A percentile compares a stretch with the other conserved stretches of the same genome.
Conservation (phyloP, 2,797 vertebrate genomes). For the Gymnothorax reevesii region DNA sequence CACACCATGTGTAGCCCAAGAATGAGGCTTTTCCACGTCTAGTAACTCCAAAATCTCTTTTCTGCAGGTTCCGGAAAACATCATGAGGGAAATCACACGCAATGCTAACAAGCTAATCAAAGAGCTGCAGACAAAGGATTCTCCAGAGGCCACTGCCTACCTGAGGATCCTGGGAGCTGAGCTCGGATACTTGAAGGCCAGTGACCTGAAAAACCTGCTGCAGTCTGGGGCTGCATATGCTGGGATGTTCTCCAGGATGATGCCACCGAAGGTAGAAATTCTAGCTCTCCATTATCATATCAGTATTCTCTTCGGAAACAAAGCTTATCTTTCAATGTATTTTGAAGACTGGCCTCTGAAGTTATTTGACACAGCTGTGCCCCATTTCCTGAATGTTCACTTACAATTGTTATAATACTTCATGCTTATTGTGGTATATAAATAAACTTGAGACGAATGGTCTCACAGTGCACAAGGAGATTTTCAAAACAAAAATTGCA, state of each 20-base stretch:
- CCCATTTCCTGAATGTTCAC: background rate
- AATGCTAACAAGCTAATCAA: conserved; percentile 83
- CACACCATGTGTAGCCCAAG: background rate
- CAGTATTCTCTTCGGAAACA: background rate
- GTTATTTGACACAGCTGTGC: background rate
- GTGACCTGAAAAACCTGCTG: conserved; percentile 71
- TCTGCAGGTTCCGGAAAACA: conserved; percentile 70
- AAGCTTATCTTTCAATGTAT: background rate
- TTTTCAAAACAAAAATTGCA: background rate
- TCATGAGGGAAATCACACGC: conserved; percentile 74
- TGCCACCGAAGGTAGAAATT: conserved; percentile 50
- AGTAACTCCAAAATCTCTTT: conserved; percentile 17
- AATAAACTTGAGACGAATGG: background rate
- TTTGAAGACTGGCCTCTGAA: background rate
- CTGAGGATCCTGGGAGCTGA: conserved; percentile 85
- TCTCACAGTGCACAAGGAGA: background rate
- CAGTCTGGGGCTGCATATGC: conserved; percentile 61
- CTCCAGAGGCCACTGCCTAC: conserved; percentile 86
- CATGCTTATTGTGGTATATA: background rate
- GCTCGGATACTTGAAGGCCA: conserved; percentile 84
- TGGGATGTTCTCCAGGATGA: conserved; percentile 41
- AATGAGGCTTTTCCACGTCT: background rate
- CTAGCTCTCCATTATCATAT: background rate
- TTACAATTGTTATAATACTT: background rate
- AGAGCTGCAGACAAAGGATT: conserved; percentile 74